These are phyloP conservation scores for Pristionchus exspectatus DNA, from an alignment of 2,888 invertebrate genomes.

Conservation along the genomic window DNA sequence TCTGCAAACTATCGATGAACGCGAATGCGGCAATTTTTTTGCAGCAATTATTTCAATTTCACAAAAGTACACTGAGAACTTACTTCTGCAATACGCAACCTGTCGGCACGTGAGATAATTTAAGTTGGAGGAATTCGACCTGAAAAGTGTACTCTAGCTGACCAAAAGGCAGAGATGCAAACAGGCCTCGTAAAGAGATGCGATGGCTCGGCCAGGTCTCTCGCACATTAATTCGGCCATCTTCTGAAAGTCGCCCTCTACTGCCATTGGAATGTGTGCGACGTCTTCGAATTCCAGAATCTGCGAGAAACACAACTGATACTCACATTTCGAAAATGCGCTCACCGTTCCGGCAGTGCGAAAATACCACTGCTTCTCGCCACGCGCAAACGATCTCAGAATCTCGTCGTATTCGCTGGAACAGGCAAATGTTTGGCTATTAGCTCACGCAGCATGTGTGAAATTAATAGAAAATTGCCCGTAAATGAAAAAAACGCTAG, in stretches of 20 bases:
- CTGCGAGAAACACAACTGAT: not conserved
- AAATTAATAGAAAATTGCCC: too few species aligned
- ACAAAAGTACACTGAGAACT: too few species aligned
- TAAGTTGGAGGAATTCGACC: not conserved
- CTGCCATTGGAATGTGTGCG: not conserved
- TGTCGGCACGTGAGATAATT: not conserved
- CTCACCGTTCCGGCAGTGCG: not conserved
- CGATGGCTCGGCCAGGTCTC: not conserved
- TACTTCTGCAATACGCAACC: not conserved
- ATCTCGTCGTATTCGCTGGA: not conserved
- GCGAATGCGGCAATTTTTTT: too few species aligned
- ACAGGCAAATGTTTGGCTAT: too few species aligned
- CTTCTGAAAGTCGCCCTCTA: not conserved
- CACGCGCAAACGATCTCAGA: not conserved
- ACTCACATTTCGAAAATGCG: too few species aligned
- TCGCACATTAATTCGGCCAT: not conserved
- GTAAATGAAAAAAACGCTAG: too few species aligned
- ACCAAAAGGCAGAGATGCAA: not conserved
- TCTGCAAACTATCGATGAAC: too few species aligned
- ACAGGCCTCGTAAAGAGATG: not conserved
- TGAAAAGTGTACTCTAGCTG: not conserved
- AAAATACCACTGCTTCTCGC: constrained; percentile 3
- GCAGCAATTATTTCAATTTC: too few species aligned
- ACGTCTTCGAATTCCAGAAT: not conserved
- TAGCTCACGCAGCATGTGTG: too few species aligned